Evolutionary conservation across 2,113 vertebrate genomes (phyloP).

Genomic region (Gobiocypris rarus): DNA sequence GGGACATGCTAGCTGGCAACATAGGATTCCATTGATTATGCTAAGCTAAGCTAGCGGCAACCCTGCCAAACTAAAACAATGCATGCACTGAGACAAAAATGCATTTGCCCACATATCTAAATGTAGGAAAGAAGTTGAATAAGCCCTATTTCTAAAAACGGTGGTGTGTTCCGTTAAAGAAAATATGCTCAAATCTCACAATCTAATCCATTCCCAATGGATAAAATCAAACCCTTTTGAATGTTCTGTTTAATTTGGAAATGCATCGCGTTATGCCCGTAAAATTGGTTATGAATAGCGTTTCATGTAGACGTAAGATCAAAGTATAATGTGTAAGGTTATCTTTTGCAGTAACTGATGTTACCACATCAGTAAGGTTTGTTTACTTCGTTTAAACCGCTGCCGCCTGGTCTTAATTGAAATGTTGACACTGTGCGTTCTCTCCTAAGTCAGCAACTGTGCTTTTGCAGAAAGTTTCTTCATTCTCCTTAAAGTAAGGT

Average conservation of each 20-base stretch:
- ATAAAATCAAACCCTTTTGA: background rate
- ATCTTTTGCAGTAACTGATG: background rate
- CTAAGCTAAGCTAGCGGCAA: no score
- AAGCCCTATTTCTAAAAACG: no score
- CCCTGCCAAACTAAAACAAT: no score
- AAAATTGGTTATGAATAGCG: background rate
- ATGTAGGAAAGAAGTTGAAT: no score
- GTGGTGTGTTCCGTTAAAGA: no score
- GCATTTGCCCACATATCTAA: no score
- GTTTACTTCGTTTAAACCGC: background rate
- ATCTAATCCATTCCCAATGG: no score
- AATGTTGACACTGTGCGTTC: background rate
- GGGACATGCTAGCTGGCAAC: no score
- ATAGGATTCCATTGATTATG: no score
- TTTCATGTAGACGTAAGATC: background rate
- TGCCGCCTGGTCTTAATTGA: background rate
- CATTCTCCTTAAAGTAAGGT: background rate
- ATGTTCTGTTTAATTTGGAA: background rate
- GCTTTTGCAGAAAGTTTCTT: conserved; percentile 36
- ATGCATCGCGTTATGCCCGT: background rate
- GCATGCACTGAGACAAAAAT: no score
- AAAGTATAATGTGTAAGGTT: background rate
- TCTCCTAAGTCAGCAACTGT: background rate
- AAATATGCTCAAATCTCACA: no score
- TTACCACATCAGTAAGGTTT: background rate